Conservation (phyloP, 2,888 invertebrate genomes). For the Macaria liturata region DNA sequence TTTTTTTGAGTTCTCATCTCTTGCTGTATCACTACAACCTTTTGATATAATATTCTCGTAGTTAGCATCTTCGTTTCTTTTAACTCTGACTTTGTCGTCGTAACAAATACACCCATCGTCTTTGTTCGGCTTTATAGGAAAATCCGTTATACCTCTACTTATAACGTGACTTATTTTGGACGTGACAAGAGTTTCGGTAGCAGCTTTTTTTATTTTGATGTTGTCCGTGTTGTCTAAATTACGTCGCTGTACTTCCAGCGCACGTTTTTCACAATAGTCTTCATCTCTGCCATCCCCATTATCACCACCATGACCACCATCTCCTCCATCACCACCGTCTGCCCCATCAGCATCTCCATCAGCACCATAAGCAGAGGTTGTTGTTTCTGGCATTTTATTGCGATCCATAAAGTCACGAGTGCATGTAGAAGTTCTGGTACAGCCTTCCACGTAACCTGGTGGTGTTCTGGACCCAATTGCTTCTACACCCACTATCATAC, state of each 20-base stretch:
- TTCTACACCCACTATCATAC: constrained; percentile 30
- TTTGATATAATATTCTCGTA: constrained; percentile 10
- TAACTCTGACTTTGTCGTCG: constrained; percentile 38
- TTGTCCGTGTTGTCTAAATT: constrained; percentile 40
- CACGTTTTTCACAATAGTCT: constrained; percentile 72
- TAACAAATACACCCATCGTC: constrained; percentile 39
- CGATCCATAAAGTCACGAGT: constrained; percentile 66
- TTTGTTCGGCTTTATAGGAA: constrained; percentile 6
- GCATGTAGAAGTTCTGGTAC: constrained; percentile 73
- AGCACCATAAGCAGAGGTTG: constrained; percentile 20
- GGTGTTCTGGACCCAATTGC: constrained; percentile 58
- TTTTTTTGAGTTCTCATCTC: constrained; percentile 8
- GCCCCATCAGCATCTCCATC: constrained; percentile 14
- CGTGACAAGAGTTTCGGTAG: constrained; percentile 16
- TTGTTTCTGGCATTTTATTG: constrained; percentile 55
- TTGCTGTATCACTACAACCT: constrained; percentile 4
- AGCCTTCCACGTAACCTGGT: constrained; percentile 71
- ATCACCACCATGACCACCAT: constrained; percentile 20
- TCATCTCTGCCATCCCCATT: constrained; percentile 46
- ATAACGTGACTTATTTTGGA: constrained; percentile 13
- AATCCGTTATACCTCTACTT: constrained; percentile 4
- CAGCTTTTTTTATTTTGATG: constrained; percentile 16
- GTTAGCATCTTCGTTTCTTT: constrained; percentile 36
- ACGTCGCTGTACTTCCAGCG: constrained; percentile 55
- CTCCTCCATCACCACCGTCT: constrained; percentile 29